A percentile compares a stretch with the other conserved stretches of the same genome.
Conservation (phyloP, 1,140 invertebrate genomes). For the Acyrthosiphon pisum region DNA sequence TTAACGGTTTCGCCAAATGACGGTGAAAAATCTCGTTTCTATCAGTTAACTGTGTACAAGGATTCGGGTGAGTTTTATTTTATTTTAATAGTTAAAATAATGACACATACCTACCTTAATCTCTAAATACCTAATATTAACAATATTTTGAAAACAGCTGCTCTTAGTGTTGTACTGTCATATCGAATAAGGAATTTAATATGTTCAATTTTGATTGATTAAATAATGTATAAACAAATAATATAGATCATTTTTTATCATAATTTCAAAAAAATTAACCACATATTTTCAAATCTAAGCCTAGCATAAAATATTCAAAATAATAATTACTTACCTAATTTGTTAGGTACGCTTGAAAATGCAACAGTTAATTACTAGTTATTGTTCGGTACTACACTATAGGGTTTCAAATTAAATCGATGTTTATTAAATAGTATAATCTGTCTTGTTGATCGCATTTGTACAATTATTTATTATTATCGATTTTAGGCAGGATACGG, state of each 20-base stretch:
- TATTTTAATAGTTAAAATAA: background rate
- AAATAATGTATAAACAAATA: background rate
- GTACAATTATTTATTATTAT: background rate
- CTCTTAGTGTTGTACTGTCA: background rate
- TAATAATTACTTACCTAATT: too few species aligned
- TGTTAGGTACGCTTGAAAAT: too few species aligned
- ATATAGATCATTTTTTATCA: background rate
- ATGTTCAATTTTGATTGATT: background rate
- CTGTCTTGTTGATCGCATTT: too few species aligned
- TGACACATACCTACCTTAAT: background rate
- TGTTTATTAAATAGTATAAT: background rate
- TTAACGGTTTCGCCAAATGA: background rate
- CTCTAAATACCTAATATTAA: too few species aligned
- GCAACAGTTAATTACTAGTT: too few species aligned
- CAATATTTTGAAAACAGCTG: background rate
- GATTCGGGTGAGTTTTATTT: conserved; percentile 71
- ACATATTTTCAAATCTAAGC: background rate
- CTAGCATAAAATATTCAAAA: background rate
- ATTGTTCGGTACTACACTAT: too few species aligned
- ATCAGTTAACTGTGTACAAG: conserved; percentile 74
- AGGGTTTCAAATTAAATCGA: background rate
- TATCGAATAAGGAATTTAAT: background rate
- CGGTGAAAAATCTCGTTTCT: background rate
- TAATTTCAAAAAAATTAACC: background rate
- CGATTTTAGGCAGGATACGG: conserved; percentile 75